Percentiles rank a stretch among this genome's conserved stretches.
Evolutionary conservation across 2,113 vertebrate genomes (phyloP).

Genomic region (Pelodiscus sinensis): DNA sequence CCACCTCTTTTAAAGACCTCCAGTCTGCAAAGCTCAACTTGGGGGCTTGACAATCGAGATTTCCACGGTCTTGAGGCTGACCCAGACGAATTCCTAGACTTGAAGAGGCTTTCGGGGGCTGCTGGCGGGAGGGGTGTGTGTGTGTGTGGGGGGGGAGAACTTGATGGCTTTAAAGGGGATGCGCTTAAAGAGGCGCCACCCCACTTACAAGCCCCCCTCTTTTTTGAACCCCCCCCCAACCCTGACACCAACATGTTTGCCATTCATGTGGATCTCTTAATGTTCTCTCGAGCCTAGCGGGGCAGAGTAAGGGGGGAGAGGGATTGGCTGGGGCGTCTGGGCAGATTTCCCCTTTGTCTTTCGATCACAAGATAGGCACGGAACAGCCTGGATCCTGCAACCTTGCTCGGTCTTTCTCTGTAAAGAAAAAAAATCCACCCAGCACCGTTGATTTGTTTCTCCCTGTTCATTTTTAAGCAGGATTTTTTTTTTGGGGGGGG

Average conservation of each 20-base stretch:
- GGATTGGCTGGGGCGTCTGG: not conserved
- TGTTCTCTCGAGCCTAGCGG: not conserved
- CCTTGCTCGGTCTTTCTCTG: not conserved
- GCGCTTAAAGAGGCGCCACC: not conserved
- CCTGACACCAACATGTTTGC: not conserved
- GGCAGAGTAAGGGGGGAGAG: not conserved
- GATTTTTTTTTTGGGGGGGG: not conserved
- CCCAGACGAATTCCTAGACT: slow-evolving; percentile 83
- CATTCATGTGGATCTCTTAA: not conserved
- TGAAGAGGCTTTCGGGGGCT: slow-evolving; percentile 16
- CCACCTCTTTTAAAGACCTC: not conserved
- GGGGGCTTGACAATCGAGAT: slow-evolving; percentile 72
- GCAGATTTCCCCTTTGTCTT: not conserved
- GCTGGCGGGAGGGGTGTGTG: not conserved
- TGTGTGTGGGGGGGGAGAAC: slow-evolving; percentile 39
- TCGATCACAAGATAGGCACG: not conserved
- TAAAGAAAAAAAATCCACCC: not conserved
- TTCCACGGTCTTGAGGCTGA: slow-evolving; percentile 4
- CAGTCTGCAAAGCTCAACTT: slow-evolving; percentile 79
- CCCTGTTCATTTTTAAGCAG: not conserved
- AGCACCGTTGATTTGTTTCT: not conserved
- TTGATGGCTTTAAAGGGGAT: not conserved
- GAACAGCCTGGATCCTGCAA: slow-evolving; percentile 3
- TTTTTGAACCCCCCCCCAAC: not conserved
- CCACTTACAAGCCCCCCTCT: not conserved